Evolutionary conservation across 2,113 vertebrate species (phyloP).

Genomic region (Poecile atricapillus): DNA sequence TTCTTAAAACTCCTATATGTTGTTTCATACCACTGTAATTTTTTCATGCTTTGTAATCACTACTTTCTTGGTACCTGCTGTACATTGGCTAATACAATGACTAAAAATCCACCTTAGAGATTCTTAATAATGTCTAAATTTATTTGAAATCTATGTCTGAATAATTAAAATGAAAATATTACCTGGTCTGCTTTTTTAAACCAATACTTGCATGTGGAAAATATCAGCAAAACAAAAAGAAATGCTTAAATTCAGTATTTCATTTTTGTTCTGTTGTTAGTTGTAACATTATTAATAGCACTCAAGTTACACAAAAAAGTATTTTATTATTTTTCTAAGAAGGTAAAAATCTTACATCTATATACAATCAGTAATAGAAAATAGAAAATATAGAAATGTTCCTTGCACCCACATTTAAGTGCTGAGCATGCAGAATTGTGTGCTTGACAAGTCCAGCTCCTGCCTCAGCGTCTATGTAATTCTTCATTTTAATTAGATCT

Average conservation of each 20-base stretch:
- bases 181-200: neutral
- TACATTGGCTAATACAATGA: neutral
- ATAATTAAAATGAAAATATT: neutral
- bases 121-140: neutral
- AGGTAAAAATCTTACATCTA: neutral
- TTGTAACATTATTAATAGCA: neutral
- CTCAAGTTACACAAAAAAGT: neutral
- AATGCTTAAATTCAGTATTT: neutral
- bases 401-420: neutral
- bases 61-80: neutral
- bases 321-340: neutral
- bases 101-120: neutral
- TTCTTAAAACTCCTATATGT: neutral
- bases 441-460: neutral
- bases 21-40: neutral
- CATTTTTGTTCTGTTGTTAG: neutral
- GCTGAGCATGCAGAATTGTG: neutral
- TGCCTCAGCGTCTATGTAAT: neutral
- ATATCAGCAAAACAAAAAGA: neutral
- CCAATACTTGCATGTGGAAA: neutral
- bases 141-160: neutral
- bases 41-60: neutral
- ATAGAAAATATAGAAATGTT: neutral
- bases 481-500: constrained; percentile 54
- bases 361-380: neutral